Base-by-base conservation (phyloP, 1,140 invertebrate species). In the Neotoxoptera formosana region DNA sequence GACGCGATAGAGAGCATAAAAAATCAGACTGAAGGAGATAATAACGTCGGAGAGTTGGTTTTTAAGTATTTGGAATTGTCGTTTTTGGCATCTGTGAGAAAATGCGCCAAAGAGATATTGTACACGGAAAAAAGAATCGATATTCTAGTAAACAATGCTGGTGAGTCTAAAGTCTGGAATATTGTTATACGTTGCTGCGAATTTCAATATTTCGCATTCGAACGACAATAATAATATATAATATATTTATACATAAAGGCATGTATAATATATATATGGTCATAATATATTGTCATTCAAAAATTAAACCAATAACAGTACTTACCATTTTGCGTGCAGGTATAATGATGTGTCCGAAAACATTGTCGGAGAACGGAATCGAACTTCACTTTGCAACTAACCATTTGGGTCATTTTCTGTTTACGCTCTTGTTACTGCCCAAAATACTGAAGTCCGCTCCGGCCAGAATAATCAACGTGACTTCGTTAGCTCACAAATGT, bases 361-460 rank as follows among this genome's bases (percentile, higher is more conserved):
- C 53, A 2, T 51, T 94, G 51, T 96, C 97, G 20, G 97, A 97
- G 94, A 98, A 99, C 95, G 98, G 98, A 6, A 97, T 97, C 94
- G 98, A 99, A 95, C 96, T 96, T 93, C 97, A 98, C 94, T 95
- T 98, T 25, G 97, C 97, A 30, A 96, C 97, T 0, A 98, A 98
- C 95, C 97, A 98, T 95, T 95, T 98, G 83, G 97, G 98, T 0
- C 98, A 98, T 94, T 99, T 98, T 94, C 95, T 98, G 60, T 95
- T 99, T 0, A 99, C 98, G 2, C 95, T 97, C 91, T 95, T 99
- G 36, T 95, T 99, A 1, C 94, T 99, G 88, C 96, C 96, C 89
- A 95, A 96, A 94, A 95, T 97, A 47, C 95, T 96, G 94, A 94
- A 95, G 25, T 95, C 96, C 23, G 96, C 96, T 1, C 97, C 97